Evolutionary conservation across 2,113 vertebrate species (phyloP).

Genomic region (Anoura caudifer): DNA sequence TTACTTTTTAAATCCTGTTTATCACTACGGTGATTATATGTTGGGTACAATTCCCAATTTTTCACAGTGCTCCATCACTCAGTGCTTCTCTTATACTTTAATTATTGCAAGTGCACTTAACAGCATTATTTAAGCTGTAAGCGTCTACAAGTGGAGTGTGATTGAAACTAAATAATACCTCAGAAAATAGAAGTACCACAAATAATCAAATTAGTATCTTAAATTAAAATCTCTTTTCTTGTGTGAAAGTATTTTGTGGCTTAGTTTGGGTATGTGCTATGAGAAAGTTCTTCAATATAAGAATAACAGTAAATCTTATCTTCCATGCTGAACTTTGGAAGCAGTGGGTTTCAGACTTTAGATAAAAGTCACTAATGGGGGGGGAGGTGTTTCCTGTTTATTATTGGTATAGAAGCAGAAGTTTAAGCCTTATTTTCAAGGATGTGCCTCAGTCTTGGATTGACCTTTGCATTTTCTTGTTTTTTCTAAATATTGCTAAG

Average conservation of each 20-base stretch:
- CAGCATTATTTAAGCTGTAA: not conserved
- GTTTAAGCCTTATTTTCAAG: not conserved
- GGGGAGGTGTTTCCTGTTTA: not conserved
- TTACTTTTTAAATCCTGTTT: not conserved
- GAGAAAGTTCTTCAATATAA: slow-evolving; percentile 21
- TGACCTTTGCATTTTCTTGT: not conserved
- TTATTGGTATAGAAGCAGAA: not conserved
- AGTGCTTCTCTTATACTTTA: slow-evolving; percentile 3
- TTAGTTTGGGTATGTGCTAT: not conserved
- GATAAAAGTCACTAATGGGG: not conserved
- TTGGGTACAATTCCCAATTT: not conserved
- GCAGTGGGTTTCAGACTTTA: not conserved
- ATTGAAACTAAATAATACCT: slow-evolving; percentile 8
- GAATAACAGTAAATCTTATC: not conserved
- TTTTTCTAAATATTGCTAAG: slow-evolving; percentile 1
- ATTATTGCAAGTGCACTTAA: not conserved
- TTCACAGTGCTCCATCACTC: not conserved
- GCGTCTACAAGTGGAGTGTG: not conserved
- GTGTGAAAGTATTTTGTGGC: not conserved
- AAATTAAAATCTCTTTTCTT: not conserved
- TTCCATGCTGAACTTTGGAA: not conserved
- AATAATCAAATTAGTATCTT: not conserved
- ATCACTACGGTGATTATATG: not conserved
- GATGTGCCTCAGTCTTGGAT: not conserved
- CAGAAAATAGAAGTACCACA: not conserved